A percentile compares a stretch with the other conserved stretches of the same genome.
Conservation (phyloP, 2,113 vertebrate species). For the Paradisaea rubra region DNA sequence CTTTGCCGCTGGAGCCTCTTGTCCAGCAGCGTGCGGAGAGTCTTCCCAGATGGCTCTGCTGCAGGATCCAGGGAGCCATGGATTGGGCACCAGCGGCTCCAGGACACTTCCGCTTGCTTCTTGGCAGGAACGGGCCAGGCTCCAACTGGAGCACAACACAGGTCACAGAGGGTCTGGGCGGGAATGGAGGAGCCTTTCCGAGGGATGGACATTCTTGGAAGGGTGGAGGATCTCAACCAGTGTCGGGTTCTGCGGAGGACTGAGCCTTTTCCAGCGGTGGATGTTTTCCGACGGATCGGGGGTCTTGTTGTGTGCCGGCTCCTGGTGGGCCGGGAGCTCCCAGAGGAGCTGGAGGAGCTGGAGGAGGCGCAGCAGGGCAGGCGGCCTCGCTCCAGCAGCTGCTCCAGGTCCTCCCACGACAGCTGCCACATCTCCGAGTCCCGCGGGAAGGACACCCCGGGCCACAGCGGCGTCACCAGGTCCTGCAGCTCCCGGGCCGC, state of each 20-base stretch:
- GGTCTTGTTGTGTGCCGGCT: fast-evolving
- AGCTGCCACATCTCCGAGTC: neutral
- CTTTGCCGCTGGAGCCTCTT: neutral
- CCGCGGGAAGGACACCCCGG: neutral
- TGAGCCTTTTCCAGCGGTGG: fast-evolving
- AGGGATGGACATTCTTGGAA: neutral
- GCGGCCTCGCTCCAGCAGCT: neutral
- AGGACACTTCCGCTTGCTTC: neutral
- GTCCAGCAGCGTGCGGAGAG: neutral
- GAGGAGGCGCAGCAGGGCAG: neutral
- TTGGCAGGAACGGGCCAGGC: neutral
- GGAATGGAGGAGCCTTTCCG: neutral
- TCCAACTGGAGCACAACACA: neutral
- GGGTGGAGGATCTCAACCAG: neutral
- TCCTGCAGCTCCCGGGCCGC: neutral
- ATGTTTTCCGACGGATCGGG: fast-evolving
- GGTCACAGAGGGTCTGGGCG: neutral
- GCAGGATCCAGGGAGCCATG: neutral
- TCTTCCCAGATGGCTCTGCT: fast-evolving
- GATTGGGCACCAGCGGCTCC: neutral
- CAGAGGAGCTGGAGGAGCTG: neutral
- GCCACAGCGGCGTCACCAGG: neutral
- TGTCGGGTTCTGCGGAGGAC: neutral
- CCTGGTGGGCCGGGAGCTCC: fast-evolving
- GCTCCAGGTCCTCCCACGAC: neutral